phyloP scores from a whole-genome alignment of 2,113 vertebrate species.

The Hyperopisus bebe region DNA sequence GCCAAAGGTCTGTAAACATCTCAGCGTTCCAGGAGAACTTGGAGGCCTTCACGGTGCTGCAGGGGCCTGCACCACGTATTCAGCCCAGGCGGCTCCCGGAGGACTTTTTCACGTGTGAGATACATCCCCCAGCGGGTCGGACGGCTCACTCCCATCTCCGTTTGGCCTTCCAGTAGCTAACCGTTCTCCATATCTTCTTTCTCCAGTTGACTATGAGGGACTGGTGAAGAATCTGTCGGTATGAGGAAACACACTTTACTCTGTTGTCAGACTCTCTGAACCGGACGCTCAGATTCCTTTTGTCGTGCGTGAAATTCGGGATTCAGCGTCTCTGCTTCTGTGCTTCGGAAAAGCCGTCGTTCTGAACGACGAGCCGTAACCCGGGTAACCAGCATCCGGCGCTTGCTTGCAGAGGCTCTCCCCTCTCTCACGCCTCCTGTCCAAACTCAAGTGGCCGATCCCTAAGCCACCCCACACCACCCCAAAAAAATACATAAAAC shows the following conservation, averaged over 20 bases:
- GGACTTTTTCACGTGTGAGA: conserved; percentile 77
- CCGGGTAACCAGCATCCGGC: not conserved
- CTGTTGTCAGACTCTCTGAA: not conserved
- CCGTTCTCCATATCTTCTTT: conserved; percentile 32
- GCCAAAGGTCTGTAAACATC: conserved; percentile 64
- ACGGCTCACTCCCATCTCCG: not conserved
- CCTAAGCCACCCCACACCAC: not conserved
- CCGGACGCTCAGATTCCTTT: not conserved
- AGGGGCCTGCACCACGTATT: conserved; percentile 78
- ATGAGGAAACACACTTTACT: conserved; percentile 53
- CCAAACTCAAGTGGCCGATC: not conserved
- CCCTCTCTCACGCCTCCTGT: not conserved
- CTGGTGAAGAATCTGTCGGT: conserved; percentile 87
- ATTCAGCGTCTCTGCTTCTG: not conserved
- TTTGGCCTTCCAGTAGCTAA: not conserved
- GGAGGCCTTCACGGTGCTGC: conserved; percentile 68
- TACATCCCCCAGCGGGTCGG: not conserved
- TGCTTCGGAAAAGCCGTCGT: not conserved
- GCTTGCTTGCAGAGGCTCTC: not conserved
- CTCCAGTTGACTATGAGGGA: conserved; percentile 82
- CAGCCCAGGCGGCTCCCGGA: conserved; percentile 63
- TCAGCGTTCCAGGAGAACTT: conserved; percentile 59
- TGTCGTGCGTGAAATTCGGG: not conserved
- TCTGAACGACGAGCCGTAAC: not conserved
- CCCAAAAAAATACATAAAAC: not conserved